A percentile compares a stretch with the other conserved stretches of the same genome.
These are phyloP conservation scores for Hydrolagus colliei DNA, from an alignment of 2,797 vertebrate species.

Conservation along the genomic window DNA sequence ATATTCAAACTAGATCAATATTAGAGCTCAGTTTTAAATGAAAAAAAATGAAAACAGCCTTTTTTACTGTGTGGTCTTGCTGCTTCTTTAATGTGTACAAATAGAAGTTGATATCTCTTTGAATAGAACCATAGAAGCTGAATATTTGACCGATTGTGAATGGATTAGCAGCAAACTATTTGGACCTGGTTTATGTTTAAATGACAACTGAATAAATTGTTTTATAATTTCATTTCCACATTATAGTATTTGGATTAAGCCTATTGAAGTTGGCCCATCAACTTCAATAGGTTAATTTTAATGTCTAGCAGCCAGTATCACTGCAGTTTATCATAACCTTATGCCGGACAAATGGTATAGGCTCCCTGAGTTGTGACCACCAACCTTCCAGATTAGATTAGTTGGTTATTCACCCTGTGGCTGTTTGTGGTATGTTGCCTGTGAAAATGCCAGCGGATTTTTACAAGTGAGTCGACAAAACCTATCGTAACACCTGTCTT, in stretches of 20 bases:
- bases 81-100: background rate
- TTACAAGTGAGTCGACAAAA: too few species aligned
- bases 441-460: too few species aligned
- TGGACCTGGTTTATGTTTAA: background rate
- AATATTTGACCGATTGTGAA: background rate
- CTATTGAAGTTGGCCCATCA: too few species aligned
- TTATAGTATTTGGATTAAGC: too few species aligned
- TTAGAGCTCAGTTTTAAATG: background rate
- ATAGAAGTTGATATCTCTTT: too few species aligned
- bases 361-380: background rate
- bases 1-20: background rate
- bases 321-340: background rate
- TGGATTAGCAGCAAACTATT: background rate
- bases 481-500: background rate
- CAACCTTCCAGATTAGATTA: background rate
- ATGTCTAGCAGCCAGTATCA: too few species aligned
- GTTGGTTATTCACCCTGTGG: too few species aligned
- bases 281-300: too few species aligned
- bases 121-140: background rate
- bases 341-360: constrained; percentile 18
- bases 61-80: background rate
- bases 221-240: background rate
- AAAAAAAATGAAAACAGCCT: background rate
- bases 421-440: too few species aligned
- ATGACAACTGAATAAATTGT: background rate